These are phyloP conservation scores for Tylochromis polylepis DNA, from an alignment of 2,113 vertebrate species.

Conservation along the genomic window DNA sequence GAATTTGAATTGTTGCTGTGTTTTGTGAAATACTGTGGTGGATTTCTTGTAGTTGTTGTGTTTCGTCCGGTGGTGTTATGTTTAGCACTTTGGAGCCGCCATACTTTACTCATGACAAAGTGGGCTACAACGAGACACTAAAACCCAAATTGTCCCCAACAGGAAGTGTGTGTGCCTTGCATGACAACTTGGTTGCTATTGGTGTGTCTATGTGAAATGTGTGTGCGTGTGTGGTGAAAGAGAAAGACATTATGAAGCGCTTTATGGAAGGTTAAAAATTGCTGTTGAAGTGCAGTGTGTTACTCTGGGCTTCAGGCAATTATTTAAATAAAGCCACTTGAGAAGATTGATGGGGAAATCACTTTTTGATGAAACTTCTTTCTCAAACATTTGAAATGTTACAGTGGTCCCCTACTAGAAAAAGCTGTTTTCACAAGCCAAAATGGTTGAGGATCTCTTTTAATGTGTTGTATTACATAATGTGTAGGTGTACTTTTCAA, in stretches of 20 bases:
- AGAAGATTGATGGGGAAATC: not conserved
- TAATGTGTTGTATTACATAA: not conserved
- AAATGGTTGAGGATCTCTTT: not conserved
- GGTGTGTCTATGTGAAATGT: not conserved
- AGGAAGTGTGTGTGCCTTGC: not conserved
- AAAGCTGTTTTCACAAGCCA: no score
- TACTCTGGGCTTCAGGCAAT: not conserved
- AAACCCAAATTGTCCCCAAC: not conserved
- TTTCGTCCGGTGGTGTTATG: not conserved
- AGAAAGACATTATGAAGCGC: not conserved
- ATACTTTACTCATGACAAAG: not conserved
- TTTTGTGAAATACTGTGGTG: not conserved
- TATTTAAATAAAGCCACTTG: not conserved
- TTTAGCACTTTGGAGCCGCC: not conserved
- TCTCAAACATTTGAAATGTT: not conserved
- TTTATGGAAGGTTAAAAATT: not conserved
- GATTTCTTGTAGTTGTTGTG: not conserved
- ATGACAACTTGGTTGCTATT: not conserved
- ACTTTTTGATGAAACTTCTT: not conserved
- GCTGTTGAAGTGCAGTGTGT: not conserved
- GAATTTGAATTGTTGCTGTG: not conserved
- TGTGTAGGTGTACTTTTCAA: not conserved
- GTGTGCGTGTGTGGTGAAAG: not conserved
- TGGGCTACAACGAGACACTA: not conserved
- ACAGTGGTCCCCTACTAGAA: not conserved